Base-by-base conservation (phyloP, 2,113 vertebrate species). In the Campylorhamphus procurvoides region DNA sequence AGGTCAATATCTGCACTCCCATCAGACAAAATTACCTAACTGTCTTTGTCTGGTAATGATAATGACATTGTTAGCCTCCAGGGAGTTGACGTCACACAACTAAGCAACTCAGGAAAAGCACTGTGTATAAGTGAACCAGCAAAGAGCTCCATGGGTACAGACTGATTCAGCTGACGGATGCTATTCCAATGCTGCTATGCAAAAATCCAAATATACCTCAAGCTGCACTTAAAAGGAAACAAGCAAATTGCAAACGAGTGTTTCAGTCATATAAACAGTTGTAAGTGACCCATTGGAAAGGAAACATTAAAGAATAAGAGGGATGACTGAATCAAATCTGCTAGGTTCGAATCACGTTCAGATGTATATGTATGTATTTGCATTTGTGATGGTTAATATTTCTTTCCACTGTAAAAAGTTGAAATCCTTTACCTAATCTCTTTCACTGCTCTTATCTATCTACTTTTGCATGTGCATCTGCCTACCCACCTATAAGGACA, bases 11-110 rank as follows among this genome's bases (percentile, higher is more conserved):
- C 94, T 97, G 87, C 69, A 74, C 80, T 98, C 85, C 90, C 89
- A 96, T 94, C 95, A 95, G 90, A 94, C 87, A 81, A 96, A 90
- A 87, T 94, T 97, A 94, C 87, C 88, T 94, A 93, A 97, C 93
- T 63, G 86, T 80, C 95, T 97, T 96, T 95, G 94, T 96, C 93
- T 97, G 94, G 79, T 95, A 97, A 92, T 91, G 91, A 94, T 78
- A 62, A 49, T 96, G 97, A 95, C 89, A 91, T 52, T 86, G 56
- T 60, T 91, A 94, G 84, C 89, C 94, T 97, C 97, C 78, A 95
- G 96, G 91, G 84, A 93, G 90, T 6, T 44, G 53, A 97, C 89
- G 66, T 95, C 83, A 88, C 55, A 92, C 91, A 59, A 49, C 62
- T 7, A 55, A 96, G 87, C 92, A 52, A 28, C 55, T 95, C 79